Percentiles rank a stretch among this genome's conserved stretches.
These are phyloP conservation scores for Corythoichthys haematopterus DNA, from an alignment of 2,113 vertebrate species.

Conservation along the genomic window DNA sequence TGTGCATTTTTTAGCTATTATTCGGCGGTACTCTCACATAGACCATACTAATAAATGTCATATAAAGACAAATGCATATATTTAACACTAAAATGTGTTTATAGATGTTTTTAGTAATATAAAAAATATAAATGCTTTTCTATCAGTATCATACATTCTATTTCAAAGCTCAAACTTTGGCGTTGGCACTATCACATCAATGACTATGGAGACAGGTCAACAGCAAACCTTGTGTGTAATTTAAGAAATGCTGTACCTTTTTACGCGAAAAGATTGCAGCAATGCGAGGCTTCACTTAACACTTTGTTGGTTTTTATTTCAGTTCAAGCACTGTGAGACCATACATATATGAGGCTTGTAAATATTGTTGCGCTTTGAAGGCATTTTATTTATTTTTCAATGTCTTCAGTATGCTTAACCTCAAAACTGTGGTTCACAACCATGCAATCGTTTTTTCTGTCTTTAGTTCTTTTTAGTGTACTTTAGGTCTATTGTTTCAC, in stretches of 20 bases:
- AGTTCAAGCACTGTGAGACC: slow-evolving; percentile 59
- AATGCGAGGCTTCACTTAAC: slow-evolving; percentile 8
- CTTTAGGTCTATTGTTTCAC: slow-evolving; percentile 41
- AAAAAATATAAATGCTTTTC: slow-evolving; percentile 19
- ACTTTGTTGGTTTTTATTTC: slow-evolving; percentile 33
- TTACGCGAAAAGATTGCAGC: slow-evolving; percentile 11
- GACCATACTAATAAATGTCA: slow-evolving; percentile 18
- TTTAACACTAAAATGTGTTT: slow-evolving; percentile 24
- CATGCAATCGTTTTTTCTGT: slow-evolving; percentile 16
- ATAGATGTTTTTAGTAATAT: slow-evolving; percentile 2
- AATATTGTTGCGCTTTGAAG: slow-evolving; percentile 46
- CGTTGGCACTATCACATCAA: not conserved
- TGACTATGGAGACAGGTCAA: not conserved
- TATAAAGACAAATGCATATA: slow-evolving; percentile 11
- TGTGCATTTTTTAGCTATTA: not conserved
- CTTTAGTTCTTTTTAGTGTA: slow-evolving; percentile 7
- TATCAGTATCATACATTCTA: not conserved
- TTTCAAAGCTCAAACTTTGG: slow-evolving; percentile 9
- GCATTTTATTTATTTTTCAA: slow-evolving; percentile 48
- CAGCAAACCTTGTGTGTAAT: slow-evolving; percentile 4
- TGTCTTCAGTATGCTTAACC: not conserved
- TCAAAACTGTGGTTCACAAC: not conserved
- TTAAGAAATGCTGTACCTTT: slow-evolving; percentile 9
- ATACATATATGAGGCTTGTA: slow-evolving; percentile 50
- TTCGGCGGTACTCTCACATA: not conserved